phyloP scores from a whole-genome alignment of 2,113 vertebrate species.

The Cervus canadensis region DNA sequence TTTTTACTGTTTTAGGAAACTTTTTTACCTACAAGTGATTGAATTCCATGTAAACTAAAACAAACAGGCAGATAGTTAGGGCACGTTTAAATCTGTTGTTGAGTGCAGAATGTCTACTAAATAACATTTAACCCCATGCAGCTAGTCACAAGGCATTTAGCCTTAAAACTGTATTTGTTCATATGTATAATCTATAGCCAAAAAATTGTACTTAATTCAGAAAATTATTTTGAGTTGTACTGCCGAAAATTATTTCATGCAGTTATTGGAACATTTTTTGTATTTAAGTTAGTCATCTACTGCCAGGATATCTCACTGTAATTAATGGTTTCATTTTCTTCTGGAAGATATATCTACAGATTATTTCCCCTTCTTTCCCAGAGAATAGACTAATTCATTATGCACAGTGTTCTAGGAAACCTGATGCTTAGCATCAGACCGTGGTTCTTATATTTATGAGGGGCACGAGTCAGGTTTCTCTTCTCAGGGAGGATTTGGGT shows the following conservation, averaged over 20 bases:
- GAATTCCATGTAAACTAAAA: neutral
- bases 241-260: neutral
- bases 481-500: constrained; percentile 64
- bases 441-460: constrained; percentile 66
- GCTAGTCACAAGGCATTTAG: neutral
- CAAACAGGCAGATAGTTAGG: neutral
- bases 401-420: constrained; percentile 82
- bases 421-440: constrained; percentile 69
- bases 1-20: neutral
- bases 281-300: neutral
- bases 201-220: neutral
- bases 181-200: neutral
- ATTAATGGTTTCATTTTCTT: constrained; percentile 64
- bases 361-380: constrained; percentile 65
- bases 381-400: constrained; percentile 79
- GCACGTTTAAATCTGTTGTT: neutral
- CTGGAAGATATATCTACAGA: constrained; percentile 1
- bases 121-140: neutral
- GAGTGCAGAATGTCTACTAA: neutral
- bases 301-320: neutral
- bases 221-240: neutral
- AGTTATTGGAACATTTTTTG: neutral
- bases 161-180: neutral
- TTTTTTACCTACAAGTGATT: neutral
- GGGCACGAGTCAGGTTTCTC: constrained; percentile 63